Percentiles rank a stretch among this genome's conserved stretches.
phyloP scores from a whole-genome alignment of 2,113 vertebrate genomes.

The Tychaedon coryphoeus region DNA sequence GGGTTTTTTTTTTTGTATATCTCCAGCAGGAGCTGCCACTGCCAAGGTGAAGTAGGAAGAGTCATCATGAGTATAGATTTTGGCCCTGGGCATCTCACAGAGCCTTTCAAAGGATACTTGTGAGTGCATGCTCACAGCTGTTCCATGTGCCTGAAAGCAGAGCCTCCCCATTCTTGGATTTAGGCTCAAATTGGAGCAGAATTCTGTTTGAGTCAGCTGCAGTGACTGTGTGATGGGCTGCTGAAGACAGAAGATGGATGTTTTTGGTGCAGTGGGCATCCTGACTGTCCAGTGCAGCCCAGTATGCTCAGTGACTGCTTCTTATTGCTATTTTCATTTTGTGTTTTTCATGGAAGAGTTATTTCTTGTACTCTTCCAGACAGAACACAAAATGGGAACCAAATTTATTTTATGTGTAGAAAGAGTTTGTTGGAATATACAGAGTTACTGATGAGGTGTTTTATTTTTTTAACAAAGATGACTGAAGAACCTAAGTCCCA shows the following conservation, averaged over 20 bases:
- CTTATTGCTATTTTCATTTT: background rate
- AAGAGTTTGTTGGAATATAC: background rate
- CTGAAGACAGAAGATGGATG: background rate
- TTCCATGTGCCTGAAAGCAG: background rate
- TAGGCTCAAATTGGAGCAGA: background rate
- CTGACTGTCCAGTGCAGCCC: background rate
- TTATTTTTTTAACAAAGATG: background rate
- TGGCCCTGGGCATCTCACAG: background rate
- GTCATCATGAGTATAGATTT: rapidly evolving
- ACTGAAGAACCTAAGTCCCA: background rate
- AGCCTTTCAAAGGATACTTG: background rate
- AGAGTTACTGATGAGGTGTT: background rate
- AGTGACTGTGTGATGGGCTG: background rate
- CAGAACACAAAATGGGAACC: background rate
- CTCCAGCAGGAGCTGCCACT: background rate
- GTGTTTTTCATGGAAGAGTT: background rate
- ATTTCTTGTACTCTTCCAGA: background rate
- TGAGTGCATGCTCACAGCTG: background rate
- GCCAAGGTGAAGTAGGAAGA: background rate
- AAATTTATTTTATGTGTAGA: background rate
- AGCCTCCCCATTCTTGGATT: background rate
- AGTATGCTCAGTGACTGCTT: background rate
- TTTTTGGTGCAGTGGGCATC: background rate
- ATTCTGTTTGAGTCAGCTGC: background rate
- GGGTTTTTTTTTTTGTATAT: rapidly evolving